phyloP scores from a whole-genome alignment of 2,888 invertebrate species.

The Aelia acuminata region DNA sequence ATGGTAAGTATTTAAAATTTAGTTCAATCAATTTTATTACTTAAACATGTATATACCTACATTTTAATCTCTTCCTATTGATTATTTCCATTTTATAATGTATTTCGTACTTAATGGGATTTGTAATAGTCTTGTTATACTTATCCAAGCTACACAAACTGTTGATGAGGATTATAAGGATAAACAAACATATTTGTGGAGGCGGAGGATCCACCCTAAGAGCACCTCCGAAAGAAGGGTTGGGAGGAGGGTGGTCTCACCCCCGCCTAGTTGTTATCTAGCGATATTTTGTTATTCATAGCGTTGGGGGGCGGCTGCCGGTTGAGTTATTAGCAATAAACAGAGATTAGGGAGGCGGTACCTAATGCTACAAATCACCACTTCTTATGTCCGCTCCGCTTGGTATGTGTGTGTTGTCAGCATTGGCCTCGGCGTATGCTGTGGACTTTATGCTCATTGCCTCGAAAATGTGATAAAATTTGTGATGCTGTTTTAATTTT shows the following conservation, averaged over 20 bases:
- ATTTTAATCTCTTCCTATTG: no score
- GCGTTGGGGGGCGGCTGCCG: not conserved
- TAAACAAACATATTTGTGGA: slow-evolving; percentile 53
- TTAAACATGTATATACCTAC: no score
- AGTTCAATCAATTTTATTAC: no score
- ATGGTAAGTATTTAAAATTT: no score
- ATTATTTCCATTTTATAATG: no score
- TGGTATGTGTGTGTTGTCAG: not conserved
- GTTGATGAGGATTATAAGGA: slow-evolving; percentile 45
- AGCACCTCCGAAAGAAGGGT: slow-evolving; percentile 34
- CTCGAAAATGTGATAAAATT: no score
- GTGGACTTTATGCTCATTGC: not conserved
- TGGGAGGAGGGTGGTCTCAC: slow-evolving; percentile 36
- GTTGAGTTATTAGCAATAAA: slow-evolving; percentile 54
- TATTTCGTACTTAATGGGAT: not conserved
- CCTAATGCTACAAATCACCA: slow-evolving; percentile 49
- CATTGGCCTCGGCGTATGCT: not conserved
- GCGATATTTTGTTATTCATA: slow-evolving; percentile 58
- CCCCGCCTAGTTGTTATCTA: slow-evolving; percentile 56
- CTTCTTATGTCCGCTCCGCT: not conserved
- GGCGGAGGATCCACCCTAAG: not conserved
- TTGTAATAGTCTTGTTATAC: not conserved
- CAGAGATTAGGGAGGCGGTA: slow-evolving; percentile 54
- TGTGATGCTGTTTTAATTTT: no score
- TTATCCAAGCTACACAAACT: not conserved